Evolutionary conservation across 2,888 invertebrate genomes (phyloP).

Genomic region (Scelioninae gen. 1): DNA sequence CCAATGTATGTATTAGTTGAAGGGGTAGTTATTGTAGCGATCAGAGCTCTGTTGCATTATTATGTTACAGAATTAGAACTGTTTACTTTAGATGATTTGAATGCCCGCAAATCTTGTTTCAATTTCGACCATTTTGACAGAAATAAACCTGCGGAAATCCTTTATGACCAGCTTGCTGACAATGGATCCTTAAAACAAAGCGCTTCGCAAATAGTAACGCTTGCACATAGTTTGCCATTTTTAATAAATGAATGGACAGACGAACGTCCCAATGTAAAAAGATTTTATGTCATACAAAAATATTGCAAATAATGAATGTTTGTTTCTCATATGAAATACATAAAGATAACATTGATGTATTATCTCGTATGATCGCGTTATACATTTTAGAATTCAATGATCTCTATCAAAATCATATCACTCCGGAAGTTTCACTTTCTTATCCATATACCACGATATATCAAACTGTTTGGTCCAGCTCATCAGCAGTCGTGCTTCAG

Average conservation of each 20-base stretch:
- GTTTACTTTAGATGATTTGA: slow-evolving; percentile 67
- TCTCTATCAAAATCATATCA: too few species aligned
- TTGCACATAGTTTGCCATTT: slow-evolving; percentile 6
- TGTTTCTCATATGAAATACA: slow-evolving; percentile 13
- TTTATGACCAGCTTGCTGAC: too few species aligned
- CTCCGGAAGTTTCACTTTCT: background rate
- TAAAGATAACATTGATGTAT: background rate
- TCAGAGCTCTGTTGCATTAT: slow-evolving; percentile 2
- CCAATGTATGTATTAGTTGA: slow-evolving; percentile 28
- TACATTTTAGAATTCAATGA: background rate
- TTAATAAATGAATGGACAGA: background rate
- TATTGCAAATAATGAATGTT: slow-evolving; percentile 14
- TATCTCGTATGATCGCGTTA: slow-evolving; percentile 1
- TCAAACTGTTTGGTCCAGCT: slow-evolving; percentile 4
- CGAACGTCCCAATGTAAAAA: background rate
- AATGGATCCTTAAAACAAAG: too few species aligned
- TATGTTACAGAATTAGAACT: slow-evolving; percentile 2
- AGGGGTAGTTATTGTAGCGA: slow-evolving; percentile 16
- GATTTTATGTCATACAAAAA: slow-evolving; percentile 7
- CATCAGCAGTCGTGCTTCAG: slow-evolving; percentile 1
- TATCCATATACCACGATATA: background rate
- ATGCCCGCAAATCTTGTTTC: slow-evolving; percentile 58
- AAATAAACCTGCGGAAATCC: slow-evolving; percentile 67
- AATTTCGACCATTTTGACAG: slow-evolving; percentile 66
- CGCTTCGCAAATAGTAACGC: too few species aligned